These are phyloP conservation scores for Indicator maculatus DNA, from an alignment of 2,113 vertebrate species.

Conservation along the genomic window DNA sequence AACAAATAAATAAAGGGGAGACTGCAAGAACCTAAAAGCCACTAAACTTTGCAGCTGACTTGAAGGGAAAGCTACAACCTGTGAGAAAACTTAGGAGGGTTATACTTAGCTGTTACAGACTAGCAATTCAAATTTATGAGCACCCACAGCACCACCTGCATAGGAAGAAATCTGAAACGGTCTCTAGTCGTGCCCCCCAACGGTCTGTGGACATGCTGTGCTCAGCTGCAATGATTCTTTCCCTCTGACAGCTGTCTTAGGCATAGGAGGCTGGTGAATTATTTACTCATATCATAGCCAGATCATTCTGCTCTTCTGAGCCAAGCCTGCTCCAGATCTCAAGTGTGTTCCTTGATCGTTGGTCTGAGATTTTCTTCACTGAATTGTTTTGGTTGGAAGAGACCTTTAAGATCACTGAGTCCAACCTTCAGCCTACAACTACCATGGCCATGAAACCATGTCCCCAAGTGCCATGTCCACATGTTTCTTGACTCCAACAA, in stretches of 20 bases:
- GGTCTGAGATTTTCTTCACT: not conserved
- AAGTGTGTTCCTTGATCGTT: not conserved
- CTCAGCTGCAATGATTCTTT: not conserved
- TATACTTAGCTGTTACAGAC: not conserved
- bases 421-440: no score
- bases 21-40: not conserved
- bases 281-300: not conserved
- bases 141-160: conserved; percentile 13
- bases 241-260: not conserved
- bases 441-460: no score
- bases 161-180: not conserved
- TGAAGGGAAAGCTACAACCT: not conserved
- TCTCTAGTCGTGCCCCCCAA: not conserved
- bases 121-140: conserved; percentile 24
- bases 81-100: not conserved
- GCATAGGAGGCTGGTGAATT: not conserved
- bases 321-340: not conserved
- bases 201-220: not conserved
- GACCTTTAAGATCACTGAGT: no score
- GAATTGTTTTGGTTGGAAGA: no score
- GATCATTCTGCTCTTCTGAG: not conserved
- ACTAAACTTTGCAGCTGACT: not conserved
- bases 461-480: no score
- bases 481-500: no score
- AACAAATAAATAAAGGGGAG: not conserved